Conservation (phyloP, 2,888 invertebrate species). For the Euplagia quadripunctaria region DNA sequence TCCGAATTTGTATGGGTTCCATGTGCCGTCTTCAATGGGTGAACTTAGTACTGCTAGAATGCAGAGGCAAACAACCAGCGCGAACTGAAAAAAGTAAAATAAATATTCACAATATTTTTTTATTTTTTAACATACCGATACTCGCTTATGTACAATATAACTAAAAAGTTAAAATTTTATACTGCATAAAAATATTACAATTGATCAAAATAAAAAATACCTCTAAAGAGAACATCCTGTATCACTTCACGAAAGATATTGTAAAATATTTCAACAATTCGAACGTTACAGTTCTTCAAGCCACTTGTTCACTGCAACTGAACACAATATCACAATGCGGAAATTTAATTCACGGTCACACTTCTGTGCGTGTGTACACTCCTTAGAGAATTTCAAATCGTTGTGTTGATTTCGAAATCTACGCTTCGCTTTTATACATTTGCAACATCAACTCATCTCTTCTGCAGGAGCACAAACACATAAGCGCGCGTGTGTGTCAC, state of each 20-base stretch:
- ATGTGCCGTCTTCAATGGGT: slow-evolving; percentile 74
- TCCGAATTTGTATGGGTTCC: slow-evolving; percentile 79
- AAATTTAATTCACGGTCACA: slow-evolving; percentile 76
- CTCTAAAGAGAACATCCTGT: slow-evolving; percentile 75
- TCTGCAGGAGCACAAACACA: slow-evolving; percentile 68
- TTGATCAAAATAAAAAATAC: slow-evolving; percentile 52
- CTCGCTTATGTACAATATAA: neutral
- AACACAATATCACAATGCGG: slow-evolving; percentile 74
- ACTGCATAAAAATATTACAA: neutral
- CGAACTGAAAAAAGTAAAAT: slow-evolving; percentile 62
- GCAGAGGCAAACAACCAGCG: slow-evolving; percentile 74
- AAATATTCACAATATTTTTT: neutral
- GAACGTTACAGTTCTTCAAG: slow-evolving; percentile 64
- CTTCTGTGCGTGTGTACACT: slow-evolving; percentile 74
- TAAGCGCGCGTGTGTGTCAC: slow-evolving; percentile 60
- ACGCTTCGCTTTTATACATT: slow-evolving; percentile 84
- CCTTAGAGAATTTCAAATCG: slow-evolving; percentile 83
- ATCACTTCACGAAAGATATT: slow-evolving; percentile 62
- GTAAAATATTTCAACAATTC: slow-evolving; percentile 32
- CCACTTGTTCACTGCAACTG: slow-evolving; percentile 70
- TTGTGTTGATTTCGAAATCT: slow-evolving; percentile 86
- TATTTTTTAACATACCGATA: neutral
- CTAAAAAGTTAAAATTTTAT: neutral
- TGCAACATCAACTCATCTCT: slow-evolving; percentile 82
- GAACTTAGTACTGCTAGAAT: slow-evolving; percentile 67